Evolutionary conservation across 2,888 invertebrate species (phyloP), one percentile per base, ranked within the genome.

Genomic region (Cephonodes hylas): DNA sequence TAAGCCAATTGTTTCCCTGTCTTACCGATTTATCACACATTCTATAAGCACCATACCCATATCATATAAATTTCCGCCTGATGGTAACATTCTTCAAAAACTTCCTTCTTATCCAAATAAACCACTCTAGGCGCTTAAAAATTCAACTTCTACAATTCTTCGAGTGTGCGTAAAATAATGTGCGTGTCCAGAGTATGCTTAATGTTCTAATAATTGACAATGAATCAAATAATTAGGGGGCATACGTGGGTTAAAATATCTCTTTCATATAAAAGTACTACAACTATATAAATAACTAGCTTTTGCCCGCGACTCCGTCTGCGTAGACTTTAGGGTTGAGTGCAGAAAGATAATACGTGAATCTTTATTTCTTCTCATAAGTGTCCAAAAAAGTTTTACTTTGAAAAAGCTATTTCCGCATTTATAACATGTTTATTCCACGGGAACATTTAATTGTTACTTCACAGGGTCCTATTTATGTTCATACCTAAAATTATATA

Each of bases 161-260:
- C 1, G 13, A 22, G 13, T 20, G 10, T 20, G 20, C 18, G 20
- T 10, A 2, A 20, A 45, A 20, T 20, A 22, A 20, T 45, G 44
- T 45, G 20, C 44, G 44, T 45, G 18, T 45, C 8, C 18, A 45
- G 7, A 45, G 18, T 3, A 45, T 20, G n/a, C n/a, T 4, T n/a
- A n/a, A 53, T 53, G 53, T 53, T 31, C 0, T 48, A 18, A 27
- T 53, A 53, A 53, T 53, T 53, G 53, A 53, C 53, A 7, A 23
- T 6, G 46, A 15, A 31, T 31, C 31, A 53, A 44, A 44, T 8
- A 5, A 44, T n/a, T 38, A 38, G 38, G 38, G 38, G 20, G 44
- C 20, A 44, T n/a, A n/a, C 10, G 8, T 6, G 3, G 10, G 20
- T 10, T 10, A 20, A 53, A 53, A 53, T 23, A 45, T 45, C 15